Evolutionary conservation across 2,888 invertebrate genomes (phyloP).

Genomic region (Anticlea derivata): DNA sequence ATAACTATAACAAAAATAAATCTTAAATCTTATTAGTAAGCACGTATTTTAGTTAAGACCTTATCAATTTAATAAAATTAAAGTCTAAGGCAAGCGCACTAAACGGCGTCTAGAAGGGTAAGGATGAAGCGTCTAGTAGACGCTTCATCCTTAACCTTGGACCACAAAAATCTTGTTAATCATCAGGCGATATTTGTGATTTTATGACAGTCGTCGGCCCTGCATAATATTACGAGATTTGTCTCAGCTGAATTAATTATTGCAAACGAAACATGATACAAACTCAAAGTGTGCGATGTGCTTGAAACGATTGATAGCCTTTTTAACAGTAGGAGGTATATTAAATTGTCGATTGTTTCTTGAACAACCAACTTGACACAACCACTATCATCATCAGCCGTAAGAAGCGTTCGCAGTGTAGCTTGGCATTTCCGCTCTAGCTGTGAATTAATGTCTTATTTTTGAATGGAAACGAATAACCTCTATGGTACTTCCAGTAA

Average conservation of each 20-base stretch:
- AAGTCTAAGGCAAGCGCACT: no score
- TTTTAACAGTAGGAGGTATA: slow-evolving; percentile 25
- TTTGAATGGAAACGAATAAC: no score
- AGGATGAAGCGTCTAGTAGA: slow-evolving; percentile 2
- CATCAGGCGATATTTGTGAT: slow-evolving; percentile 59
- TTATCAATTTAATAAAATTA: no score
- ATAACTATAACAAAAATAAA: no score
- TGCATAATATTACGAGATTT: slow-evolving; percentile 36
- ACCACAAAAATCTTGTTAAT: slow-evolving; percentile 49
- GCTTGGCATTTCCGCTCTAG: no score
- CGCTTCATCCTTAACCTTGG: slow-evolving; percentile 14
- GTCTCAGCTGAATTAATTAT: slow-evolving; percentile 33
- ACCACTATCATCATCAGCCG: not conserved
- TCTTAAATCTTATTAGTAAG: no score
- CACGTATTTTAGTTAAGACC: no score
- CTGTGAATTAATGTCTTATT: no score
- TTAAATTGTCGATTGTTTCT: not conserved
- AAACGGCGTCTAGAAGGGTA: no score
- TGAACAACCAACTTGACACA: not conserved
- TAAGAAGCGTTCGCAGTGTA: no score
- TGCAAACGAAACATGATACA: slow-evolving; percentile 32
- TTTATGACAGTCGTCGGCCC: slow-evolving; percentile 56
- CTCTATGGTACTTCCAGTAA: no score
- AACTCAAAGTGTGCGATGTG: slow-evolving; percentile 8
- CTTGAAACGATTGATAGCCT: slow-evolving; percentile 20